phyloP scores from a whole-genome alignment of 2,797 vertebrate species.

The Hyperoplus lanceolatus region DNA sequence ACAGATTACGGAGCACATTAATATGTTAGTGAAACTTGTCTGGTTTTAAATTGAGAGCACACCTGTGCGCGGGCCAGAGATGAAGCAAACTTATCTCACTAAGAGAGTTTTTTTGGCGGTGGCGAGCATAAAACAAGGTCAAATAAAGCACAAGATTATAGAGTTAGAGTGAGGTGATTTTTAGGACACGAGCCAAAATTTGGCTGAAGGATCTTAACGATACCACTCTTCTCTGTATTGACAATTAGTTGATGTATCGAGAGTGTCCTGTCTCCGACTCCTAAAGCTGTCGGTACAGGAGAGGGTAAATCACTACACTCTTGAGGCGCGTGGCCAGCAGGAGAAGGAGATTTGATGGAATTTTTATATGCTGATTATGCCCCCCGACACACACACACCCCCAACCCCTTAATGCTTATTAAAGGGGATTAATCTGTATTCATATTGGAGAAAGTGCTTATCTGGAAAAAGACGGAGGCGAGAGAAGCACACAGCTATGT shows the following conservation, averaged over 20 bases:
- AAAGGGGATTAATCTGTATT: slow-evolving; percentile 93
- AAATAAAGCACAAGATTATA: slow-evolving; percentile 34
- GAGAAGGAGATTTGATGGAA: slow-evolving; percentile 89
- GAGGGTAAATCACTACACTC: slow-evolving; percentile 82
- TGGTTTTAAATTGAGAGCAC: slow-evolving; percentile 33
- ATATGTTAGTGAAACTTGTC: slow-evolving; percentile 37
- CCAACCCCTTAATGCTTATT: slow-evolving; percentile 88
- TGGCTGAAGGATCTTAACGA: slow-evolving; percentile 35
- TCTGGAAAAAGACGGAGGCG: slow-evolving; percentile 84
- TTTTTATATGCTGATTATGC: slow-evolving; percentile 91
- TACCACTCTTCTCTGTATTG: slow-evolving; percentile 58
- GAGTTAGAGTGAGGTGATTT: slow-evolving; percentile 44
- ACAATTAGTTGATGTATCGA: slow-evolving; percentile 74
- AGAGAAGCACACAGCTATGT: slow-evolving; percentile 65
- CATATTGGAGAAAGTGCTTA: slow-evolving; percentile 90
- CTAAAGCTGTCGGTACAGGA: slow-evolving; percentile 78
- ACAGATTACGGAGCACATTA: slow-evolving; percentile 44
- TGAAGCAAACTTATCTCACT: slow-evolving; percentile 30
- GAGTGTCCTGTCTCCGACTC: slow-evolving; percentile 71
- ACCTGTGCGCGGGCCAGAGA: slow-evolving; percentile 13
- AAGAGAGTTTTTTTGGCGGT: slow-evolving; percentile 27
- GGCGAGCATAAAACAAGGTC: slow-evolving; percentile 50
- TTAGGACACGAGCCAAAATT: slow-evolving; percentile 47
- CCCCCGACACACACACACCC: slow-evolving; percentile 32
- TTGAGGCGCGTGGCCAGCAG: slow-evolving; percentile 74